phyloP scores from a whole-genome alignment of 2,888 invertebrate species.

The Anaspis maculata region DNA sequence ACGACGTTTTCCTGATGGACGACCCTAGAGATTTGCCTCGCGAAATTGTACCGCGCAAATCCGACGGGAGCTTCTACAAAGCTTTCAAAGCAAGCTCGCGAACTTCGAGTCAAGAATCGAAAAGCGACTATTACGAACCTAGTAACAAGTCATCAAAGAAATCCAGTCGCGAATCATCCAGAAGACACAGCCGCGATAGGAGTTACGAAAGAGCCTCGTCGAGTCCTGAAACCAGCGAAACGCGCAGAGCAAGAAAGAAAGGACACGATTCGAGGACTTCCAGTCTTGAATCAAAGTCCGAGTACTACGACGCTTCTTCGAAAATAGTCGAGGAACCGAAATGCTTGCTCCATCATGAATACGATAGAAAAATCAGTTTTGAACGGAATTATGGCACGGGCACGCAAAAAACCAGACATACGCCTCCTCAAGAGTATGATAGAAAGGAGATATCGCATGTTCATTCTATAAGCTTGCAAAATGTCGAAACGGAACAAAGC shows the following conservation, averaged over 20 bases:
- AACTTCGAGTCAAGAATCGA: conserved; percentile 56
- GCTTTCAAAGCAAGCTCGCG: conserved; percentile 59
- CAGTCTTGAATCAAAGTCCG: conserved; percentile 55
- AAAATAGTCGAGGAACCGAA: conserved; percentile 28
- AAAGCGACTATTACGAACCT: conserved; percentile 59
- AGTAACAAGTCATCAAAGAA: too few species aligned
- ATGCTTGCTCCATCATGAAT: conserved; percentile 27
- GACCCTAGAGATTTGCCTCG: conserved; percentile 66
- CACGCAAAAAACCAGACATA: conserved; percentile 29
- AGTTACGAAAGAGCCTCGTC: neutral
- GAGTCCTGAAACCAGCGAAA: neutral
- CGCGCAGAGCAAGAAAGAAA: neutral
- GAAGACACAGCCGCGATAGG: neutral
- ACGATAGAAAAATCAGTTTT: conserved; percentile 39
- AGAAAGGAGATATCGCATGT: conserved; percentile 51
- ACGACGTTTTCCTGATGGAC: conserved; percentile 71
- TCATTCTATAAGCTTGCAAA: conserved; percentile 61
- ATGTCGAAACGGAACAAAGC: conserved; percentile 61
- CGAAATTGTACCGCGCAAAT: conserved; percentile 63
- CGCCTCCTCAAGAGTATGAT: conserved; percentile 17
- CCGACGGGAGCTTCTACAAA: conserved; percentile 65
- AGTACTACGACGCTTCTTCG: conserved; percentile 49
- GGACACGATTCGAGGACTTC: conserved; percentile 9
- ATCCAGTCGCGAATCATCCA: conserved; percentile 54
- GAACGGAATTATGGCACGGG: conserved; percentile 42